Percentiles rank a stretch among this genome's conserved stretches.
phyloP scores from a whole-genome alignment of 2,888 invertebrate genomes.

The Sipha maydis region DNA sequence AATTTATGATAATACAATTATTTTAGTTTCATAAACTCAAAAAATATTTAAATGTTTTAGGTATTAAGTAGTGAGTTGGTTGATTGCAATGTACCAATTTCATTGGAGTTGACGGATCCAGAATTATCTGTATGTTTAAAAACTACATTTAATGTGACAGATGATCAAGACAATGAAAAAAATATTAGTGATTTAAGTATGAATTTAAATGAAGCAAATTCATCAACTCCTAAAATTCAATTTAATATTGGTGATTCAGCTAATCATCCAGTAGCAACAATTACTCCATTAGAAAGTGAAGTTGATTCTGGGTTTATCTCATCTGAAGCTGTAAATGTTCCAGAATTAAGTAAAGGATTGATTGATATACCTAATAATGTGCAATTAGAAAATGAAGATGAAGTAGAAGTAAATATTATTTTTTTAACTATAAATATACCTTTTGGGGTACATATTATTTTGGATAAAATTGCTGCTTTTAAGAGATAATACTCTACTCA shows the following conservation, averaged over 20 bases:
- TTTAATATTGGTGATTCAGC: slow-evolving; percentile 60
- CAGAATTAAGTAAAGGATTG: slow-evolving; percentile 63
- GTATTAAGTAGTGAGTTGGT: neutral
- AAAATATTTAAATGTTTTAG: slow-evolving; percentile 22
- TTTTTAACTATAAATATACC: neutral
- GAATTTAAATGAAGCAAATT: slow-evolving; percentile 54
- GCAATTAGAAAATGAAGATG: slow-evolving; percentile 59
- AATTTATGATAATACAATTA: neutral
- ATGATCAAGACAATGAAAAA: slow-evolving; percentile 10
- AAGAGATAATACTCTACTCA: too few species aligned
- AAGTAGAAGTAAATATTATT: slow-evolving; percentile 28
- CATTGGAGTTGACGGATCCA: slow-evolving; percentile 35
- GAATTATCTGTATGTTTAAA: slow-evolving; percentile 12
- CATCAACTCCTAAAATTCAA: slow-evolving; percentile 59
- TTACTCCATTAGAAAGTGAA: slow-evolving; percentile 64
- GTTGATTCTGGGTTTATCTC: slow-evolving; percentile 66
- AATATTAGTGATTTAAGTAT: slow-evolving; percentile 41
- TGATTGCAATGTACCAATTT: neutral
- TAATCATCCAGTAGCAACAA: slow-evolving; percentile 9
- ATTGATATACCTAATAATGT: slow-evolving; percentile 58
- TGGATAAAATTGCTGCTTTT: too few species aligned
- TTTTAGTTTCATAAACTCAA: neutral
- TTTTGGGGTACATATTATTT: too few species aligned
- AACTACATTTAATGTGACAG: neutral
- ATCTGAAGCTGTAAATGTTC: slow-evolving; percentile 65